These are phyloP conservation scores for Agonum fuliginosum DNA, from an alignment of 2,888 invertebrate species.

Conservation along the genomic window DNA sequence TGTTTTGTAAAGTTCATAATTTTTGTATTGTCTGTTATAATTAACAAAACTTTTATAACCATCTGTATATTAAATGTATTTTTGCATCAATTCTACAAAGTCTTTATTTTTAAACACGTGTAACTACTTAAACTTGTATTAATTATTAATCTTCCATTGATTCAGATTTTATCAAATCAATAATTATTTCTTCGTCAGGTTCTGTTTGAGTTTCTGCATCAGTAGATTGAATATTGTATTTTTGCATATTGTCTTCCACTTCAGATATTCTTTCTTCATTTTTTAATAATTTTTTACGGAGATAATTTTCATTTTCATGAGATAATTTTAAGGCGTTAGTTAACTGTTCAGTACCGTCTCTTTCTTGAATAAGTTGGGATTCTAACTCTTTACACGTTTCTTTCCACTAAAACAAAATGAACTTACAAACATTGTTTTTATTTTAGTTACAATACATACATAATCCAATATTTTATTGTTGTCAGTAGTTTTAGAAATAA, in stretches of 20 bases:
- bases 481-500: background rate
- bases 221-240: background rate
- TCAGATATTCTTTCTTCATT: slow-evolving; percentile 17
- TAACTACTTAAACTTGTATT: background rate
- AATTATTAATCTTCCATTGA: background rate
- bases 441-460: no score
- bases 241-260: background rate
- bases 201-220: slow-evolving; percentile 16
- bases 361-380: slow-evolving; percentile 56
- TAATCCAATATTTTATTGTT: slow-evolving; percentile 11
- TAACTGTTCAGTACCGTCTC: slow-evolving; percentile 58
- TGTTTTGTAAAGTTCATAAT: slow-evolving; percentile 28
- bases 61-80: slow-evolving; percentile 25
- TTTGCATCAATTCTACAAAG: background rate
- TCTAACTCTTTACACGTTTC: slow-evolving; percentile 58
- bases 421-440: no score
- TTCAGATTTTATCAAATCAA: slow-evolving; percentile 22
- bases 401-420: slow-evolving; percentile 63
- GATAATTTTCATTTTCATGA: slow-evolving; percentile 50
- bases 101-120: no score
- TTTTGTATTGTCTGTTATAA: slow-evolving; percentile 25
- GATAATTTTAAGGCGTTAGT: slow-evolving; percentile 55
- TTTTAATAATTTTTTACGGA: slow-evolving; percentile 7
- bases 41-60: slow-evolving; percentile 21
- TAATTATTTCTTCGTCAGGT: background rate